Evolutionary conservation across 1,140 invertebrate species (phyloP).

Genomic region (Drusus annulatus): DNA sequence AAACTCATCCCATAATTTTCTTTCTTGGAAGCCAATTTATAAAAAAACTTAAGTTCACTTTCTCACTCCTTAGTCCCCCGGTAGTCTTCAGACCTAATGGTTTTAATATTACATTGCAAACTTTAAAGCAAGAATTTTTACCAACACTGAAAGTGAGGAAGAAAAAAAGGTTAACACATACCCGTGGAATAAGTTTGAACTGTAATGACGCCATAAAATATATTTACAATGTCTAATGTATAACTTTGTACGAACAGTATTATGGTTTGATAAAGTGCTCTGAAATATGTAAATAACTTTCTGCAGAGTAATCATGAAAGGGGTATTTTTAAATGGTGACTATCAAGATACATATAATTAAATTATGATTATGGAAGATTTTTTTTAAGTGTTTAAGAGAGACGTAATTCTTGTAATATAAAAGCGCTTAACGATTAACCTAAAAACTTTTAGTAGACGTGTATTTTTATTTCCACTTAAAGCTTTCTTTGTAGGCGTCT

Average conservation of each 20-base stretch:
- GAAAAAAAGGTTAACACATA: neutral
- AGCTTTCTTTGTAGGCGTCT: no score
- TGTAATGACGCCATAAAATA: constrained; percentile 35
- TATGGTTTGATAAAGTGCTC: constrained; percentile 10
- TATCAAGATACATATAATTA: no score
- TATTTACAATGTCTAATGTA: constrained; percentile 34
- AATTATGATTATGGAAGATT: no score
- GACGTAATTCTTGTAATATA: no score
- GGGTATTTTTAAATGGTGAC: no score
- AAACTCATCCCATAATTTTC: constrained; percentile 17
- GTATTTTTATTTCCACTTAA: no score
- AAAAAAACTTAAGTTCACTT: constrained; percentile 25
- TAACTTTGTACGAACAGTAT: constrained; percentile 1
- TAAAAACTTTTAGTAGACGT: no score
- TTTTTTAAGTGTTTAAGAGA: no score
- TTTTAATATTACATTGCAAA: constrained; percentile 35
- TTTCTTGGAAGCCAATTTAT: constrained; percentile 22
- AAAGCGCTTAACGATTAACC: no score
- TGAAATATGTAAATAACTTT: neutral
- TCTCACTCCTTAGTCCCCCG: neutral
- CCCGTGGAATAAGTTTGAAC: constrained; percentile 9
- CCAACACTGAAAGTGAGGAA: constrained; percentile 11
- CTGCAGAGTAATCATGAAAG: no score
- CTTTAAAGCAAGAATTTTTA: neutral
- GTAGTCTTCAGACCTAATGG: constrained; percentile 24